Conservation (phyloP, 2,797 vertebrate genomes). For the Dendrocincla fuliginosa region DNA sequence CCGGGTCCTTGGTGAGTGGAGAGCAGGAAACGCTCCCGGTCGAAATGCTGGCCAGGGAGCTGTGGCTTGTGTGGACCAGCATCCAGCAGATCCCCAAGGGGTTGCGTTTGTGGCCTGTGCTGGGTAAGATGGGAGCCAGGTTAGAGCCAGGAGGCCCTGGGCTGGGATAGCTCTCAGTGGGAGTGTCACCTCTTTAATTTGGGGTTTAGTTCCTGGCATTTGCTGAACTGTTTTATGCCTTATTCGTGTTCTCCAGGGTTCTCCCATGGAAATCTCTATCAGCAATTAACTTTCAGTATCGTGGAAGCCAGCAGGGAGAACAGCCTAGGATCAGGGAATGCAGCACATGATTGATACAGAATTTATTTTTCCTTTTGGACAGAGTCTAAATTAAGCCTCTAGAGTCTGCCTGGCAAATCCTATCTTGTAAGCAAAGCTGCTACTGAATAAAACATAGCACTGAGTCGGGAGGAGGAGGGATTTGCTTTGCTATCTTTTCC, state of each 20-base stretch:
- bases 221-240: background rate
- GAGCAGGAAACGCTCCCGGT: background rate
- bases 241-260: constrained; percentile 25
- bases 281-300: constrained; percentile 41
- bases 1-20: constrained; percentile 86
- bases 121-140: background rate
- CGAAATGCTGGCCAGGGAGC: background rate
- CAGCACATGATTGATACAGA: constrained; percentile 55
- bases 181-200: background rate
- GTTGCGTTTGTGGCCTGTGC: accelerated
- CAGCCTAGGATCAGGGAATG: constrained; percentile 36
- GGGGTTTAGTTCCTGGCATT: constrained; percentile 17
- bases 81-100: background rate
- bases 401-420: constrained; percentile 64
- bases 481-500: constrained; percentile 27
- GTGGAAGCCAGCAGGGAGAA: constrained; percentile 41
- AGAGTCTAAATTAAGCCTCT: constrained; percentile 67
- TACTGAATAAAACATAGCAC: constrained; percentile 63
- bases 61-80: background rate
- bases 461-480: constrained; percentile 41
- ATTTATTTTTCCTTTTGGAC: constrained; percentile 68
- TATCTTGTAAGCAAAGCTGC: constrained; percentile 62
- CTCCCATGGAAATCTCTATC: constrained; percentile 37
- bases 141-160: background rate
- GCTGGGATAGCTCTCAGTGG: background rate